Conservation (phyloP, 2,113 vertebrate species). For the Piprites chloris region DNA sequence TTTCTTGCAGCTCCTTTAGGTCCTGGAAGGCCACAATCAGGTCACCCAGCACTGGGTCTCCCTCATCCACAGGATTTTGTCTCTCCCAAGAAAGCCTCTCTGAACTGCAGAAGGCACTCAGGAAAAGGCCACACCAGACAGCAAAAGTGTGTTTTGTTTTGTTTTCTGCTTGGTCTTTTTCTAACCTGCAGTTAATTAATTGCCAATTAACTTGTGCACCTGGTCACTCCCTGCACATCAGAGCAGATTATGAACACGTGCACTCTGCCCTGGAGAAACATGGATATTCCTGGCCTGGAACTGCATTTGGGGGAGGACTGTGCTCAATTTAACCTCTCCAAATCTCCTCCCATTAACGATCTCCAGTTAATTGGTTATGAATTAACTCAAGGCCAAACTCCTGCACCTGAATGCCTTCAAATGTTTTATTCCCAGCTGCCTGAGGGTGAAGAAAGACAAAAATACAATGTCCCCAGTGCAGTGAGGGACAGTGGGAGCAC, state of each 20-base stretch:
- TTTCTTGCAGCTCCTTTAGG: not conserved
- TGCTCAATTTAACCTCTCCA: not conserved
- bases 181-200: not conserved
- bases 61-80: too few species aligned
- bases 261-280: not conserved
- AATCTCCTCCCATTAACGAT: not conserved
- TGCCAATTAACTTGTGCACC: not conserved
- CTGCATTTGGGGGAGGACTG: not conserved
- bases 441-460: not conserved
- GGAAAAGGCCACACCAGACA: not conserved
- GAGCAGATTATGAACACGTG: not conserved
- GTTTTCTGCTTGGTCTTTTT: not conserved
- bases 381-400: not conserved
- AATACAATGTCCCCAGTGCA: not conserved
- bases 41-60: not conserved
- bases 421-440: not conserved
- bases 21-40: accelerated
- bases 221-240: not conserved
- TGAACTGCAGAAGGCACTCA: not conserved
- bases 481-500: too few species aligned
- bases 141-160: not conserved
- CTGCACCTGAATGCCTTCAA: not conserved
- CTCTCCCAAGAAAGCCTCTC: not conserved
- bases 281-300: not conserved
- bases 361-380: not conserved